phyloP scores from a whole-genome alignment of 1,140 invertebrate genomes.

The Drusus annulatus region DNA sequence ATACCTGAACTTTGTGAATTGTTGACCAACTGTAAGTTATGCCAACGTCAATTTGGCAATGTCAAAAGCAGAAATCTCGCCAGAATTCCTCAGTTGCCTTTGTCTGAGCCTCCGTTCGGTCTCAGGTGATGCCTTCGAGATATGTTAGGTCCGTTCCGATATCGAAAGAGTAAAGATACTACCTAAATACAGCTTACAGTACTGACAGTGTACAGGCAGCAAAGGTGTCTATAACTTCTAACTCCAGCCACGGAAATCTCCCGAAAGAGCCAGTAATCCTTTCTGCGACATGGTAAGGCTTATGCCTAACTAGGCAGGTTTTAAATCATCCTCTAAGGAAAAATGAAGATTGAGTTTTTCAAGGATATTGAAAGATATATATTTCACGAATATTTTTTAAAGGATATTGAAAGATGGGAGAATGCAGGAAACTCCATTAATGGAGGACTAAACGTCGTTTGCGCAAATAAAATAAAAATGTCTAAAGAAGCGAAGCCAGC shows the following conservation, averaged over 20 bases:
- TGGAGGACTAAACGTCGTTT: too few relatives aligned
- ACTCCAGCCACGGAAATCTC: not conserved
- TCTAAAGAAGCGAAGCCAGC: too few relatives aligned
- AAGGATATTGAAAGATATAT: too few relatives aligned
- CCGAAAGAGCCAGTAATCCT: not conserved
- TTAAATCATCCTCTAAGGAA: too few relatives aligned
- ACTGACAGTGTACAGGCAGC: too few relatives aligned
- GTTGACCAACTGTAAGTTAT: conserved; percentile 7
- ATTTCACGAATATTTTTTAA: too few relatives aligned
- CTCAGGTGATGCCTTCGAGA: conserved; percentile 3
- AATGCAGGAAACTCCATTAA: too few relatives aligned
- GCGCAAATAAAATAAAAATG: too few relatives aligned
- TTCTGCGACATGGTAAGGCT: not conserved
- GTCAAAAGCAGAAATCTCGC: conserved; percentile 10
- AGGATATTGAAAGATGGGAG: too few relatives aligned
- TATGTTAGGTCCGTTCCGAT: conserved; percentile 10
- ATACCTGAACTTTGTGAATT: not conserved
- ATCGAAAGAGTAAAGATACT: not conserved
- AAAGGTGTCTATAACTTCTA: too few relatives aligned
- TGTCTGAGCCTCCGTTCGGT: not conserved
- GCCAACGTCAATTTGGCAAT: conserved; percentile 10
- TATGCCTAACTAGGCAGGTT: not conserved
- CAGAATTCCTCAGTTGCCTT: conserved; percentile 3
- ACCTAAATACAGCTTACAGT: too few relatives aligned
- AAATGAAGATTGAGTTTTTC: too few relatives aligned